Evolutionary conservation across 2,113 vertebrate genomes (phyloP).

Genomic region (Chlorodrepanis virens): DNA sequence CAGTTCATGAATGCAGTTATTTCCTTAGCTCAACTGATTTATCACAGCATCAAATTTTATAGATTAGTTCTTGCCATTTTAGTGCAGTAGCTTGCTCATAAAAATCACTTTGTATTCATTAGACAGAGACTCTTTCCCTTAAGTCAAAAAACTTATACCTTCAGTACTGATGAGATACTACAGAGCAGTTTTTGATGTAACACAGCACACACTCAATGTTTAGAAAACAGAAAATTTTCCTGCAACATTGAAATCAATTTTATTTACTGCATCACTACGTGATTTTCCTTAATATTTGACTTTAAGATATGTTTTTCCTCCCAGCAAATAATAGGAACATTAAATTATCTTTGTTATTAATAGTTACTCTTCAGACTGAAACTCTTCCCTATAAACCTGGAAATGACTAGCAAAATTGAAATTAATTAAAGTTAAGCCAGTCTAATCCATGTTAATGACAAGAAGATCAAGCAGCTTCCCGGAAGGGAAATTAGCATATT

Average conservation of each 20-base stretch:
- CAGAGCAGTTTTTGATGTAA: not conserved
- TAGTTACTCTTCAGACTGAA: not conserved
- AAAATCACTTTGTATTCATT: not conserved
- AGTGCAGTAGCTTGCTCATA: not conserved
- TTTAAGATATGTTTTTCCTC: not conserved
- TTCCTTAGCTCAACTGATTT: not conserved
- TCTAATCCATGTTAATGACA: not conserved
- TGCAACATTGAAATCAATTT: not conserved
- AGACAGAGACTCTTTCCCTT: not conserved
- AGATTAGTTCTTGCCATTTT: not conserved
- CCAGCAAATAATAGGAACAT: not conserved
- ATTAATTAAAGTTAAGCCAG: conserved; percentile 1
- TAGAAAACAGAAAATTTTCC: not conserved
- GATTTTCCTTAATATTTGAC: not conserved
- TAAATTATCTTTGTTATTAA: not conserved
- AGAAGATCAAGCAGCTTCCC: not conserved
- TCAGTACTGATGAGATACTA: not conserved
- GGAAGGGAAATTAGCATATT: not conserved
- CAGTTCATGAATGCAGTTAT: not conserved
- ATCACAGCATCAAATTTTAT: not conserved
- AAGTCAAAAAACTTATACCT: not conserved
- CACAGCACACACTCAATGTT: not conserved
- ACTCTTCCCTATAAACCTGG: not conserved
- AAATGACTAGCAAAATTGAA: not conserved
- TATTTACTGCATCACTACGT: not conserved